Evolutionary conservation across 1,140 invertebrate genomes (phyloP).

Genomic region (Tribolium madens): DNA sequence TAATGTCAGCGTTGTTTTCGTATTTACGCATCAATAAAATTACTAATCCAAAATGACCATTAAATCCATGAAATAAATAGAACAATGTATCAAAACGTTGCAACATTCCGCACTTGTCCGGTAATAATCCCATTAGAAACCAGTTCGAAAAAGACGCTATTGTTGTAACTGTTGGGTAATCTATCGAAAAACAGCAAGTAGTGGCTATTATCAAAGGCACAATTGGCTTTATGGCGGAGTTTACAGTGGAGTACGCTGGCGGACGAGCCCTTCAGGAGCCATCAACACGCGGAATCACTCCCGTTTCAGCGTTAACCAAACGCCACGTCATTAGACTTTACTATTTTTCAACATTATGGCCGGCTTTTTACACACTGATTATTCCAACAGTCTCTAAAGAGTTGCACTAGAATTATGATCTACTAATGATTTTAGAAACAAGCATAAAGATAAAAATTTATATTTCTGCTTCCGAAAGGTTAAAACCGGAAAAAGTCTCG

Average conservation of each 20-base stretch:
- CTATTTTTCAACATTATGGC: slow-evolving; percentile 55
- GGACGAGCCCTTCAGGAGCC: slow-evolving; percentile 50
- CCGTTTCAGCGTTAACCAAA: slow-evolving; percentile 51
- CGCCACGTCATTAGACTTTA: slow-evolving; percentile 55
- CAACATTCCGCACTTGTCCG: no score
- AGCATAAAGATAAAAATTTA: slow-evolving; percentile 41
- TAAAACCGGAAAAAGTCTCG: background rate
- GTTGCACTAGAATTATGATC: slow-evolving; percentile 13
- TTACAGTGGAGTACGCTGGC: slow-evolving; percentile 45
- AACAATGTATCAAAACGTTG: no score
- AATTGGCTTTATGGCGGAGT: slow-evolving; percentile 50
- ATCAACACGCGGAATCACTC: slow-evolving; percentile 47
- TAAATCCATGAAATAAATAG: no score
- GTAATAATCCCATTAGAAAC: no score
- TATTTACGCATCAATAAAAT: no score
- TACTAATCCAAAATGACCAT: no score
- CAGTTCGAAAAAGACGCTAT: no score
- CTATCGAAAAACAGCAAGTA: slow-evolving; percentile 14
- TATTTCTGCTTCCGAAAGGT: background rate
- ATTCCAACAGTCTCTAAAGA: slow-evolving; percentile 49
- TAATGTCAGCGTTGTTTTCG: no score
- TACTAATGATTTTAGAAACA: slow-evolving; percentile 29
- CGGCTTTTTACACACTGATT: slow-evolving; percentile 53
- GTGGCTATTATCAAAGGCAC: slow-evolving; percentile 46
- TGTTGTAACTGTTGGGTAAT: background rate